These are phyloP conservation scores for Doris montereyensis DNA, from an alignment of 2,888 invertebrate genomes.

Conservation along the genomic window DNA sequence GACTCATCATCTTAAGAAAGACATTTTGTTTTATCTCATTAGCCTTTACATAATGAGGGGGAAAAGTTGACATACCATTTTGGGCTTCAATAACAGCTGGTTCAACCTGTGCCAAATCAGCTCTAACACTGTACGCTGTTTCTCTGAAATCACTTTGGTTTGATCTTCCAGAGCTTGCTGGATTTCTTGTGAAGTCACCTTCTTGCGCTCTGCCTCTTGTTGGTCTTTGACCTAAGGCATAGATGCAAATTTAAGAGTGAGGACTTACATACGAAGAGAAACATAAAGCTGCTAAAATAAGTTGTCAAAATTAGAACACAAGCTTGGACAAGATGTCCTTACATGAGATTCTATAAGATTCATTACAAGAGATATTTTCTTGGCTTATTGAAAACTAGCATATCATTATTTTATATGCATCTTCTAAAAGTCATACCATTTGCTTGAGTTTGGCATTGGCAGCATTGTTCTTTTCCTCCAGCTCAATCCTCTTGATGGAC, in stretches of 20 bases:
- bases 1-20: too few relatives aligned
- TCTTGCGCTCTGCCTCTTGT: constrained; percentile 99
- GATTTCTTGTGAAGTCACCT: constrained; percentile 97
- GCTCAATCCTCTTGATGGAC: constrained; percentile 88
- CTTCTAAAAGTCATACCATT: constrained; percentile 84
- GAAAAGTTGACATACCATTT: constrained; percentile 78
- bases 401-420: too few relatives aligned
- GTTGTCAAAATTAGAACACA: not conserved
- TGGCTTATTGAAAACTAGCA: too few relatives aligned
- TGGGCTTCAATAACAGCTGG: constrained; percentile 99
- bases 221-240: constrained; percentile 88
- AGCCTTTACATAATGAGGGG: too few relatives aligned
- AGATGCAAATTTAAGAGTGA: not conserved
- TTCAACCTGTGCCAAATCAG: constrained; percentile 96
- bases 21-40: too few relatives aligned
- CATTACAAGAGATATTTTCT: too few relatives aligned
- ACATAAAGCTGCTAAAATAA: not conserved
- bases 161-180: constrained; percentile 86
- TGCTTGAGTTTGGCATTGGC: constrained; percentile 99
- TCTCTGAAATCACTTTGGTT: constrained; percentile 93
- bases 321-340: not conserved
- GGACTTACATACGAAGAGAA: not conserved
- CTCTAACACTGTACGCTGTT: constrained; percentile 94
- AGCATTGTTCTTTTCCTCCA: constrained; percentile 97
- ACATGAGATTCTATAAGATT: too few relatives aligned